Percentiles rank a stretch among this genome's conserved stretches.
phyloP scores from a whole-genome alignment of 2,888 invertebrate species.

The Drosophila formosana region DNA sequence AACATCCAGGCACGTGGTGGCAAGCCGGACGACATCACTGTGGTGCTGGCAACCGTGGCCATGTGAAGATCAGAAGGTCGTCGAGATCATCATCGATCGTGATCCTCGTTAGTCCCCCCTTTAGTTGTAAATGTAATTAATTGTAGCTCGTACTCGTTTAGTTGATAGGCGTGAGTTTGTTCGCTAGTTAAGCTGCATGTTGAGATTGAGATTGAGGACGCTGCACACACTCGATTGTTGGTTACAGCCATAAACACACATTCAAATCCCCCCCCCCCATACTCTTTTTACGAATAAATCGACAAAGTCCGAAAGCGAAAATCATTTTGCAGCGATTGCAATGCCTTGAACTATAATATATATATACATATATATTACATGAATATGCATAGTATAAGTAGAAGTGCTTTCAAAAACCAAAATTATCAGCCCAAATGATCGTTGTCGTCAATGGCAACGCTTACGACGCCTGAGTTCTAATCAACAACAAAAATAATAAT shows the following conservation, averaged over 20 bases:
- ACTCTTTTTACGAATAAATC: conserved; percentile 41
- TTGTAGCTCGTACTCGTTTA: conserved; percentile 69
- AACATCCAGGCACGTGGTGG: conserved; percentile 98
- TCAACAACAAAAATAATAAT: conserved; percentile 49
- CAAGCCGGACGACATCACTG: conserved; percentile 99
- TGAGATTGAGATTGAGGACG: conserved; percentile 60
- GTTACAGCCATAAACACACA: conserved; percentile 31
- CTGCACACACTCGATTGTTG: conserved; percentile 59
- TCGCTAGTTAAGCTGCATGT: conserved; percentile 70
- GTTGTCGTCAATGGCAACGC: conserved; percentile 64
- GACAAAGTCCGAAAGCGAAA: conserved; percentile 53
- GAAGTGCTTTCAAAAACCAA: conserved; percentile 56
- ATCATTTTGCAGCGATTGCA: conserved; percentile 42
- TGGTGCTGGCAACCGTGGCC: conserved; percentile 97
- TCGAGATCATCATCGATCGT: not conserved
- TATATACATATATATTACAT: conserved; percentile 40
- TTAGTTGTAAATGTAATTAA: conserved; percentile 63
- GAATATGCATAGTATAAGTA: conserved; percentile 42
- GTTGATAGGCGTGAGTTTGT: conserved; percentile 66
- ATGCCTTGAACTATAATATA: conserved; percentile 54
- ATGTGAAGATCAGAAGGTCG: conserved; percentile 84
- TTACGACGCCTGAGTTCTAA: conserved; percentile 61
- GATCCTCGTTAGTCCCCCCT: conserved; percentile 35
- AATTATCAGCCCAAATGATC: conserved; percentile 69
- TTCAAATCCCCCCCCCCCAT: conserved; percentile 6